Base-by-base conservation (phyloP, 2,888 invertebrate species). In the Meloe dianella region DNA sequence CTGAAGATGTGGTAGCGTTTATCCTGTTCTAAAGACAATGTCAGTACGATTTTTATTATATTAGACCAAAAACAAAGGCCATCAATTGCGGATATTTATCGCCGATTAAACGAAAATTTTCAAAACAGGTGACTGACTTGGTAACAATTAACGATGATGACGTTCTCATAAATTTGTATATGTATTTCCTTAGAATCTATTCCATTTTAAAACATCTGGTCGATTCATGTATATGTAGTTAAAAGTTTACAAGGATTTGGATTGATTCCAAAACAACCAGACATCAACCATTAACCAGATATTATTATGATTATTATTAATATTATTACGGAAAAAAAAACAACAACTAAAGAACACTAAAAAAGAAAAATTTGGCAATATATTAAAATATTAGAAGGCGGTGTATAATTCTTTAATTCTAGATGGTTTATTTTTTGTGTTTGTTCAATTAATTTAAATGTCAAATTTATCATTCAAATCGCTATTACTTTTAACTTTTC, bases 211-310 rank as follows among this genome's bases (percentile, higher is more conserved):
- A 54, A 54, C 54, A 54, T 54, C 54, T 54, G 54, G 54, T 14
- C 54, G 12, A 27, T 54, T 27, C 12, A 54, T 27, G 27, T 54
- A 27, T 54, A 51, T 54, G 24, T 54, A 54, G 27, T 2, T 24
- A 27, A 27, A 14, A 47, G 27, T 54, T 54, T 54, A 54, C 54
- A 54, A 54, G 38, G 56, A 14, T 60, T 38, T 60, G 63, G 57
- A 24, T 14, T 8, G 20, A 24, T 47, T 61, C 62, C 66, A 66
- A 63, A 41, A 61, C 57, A 57, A 61, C 22, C 65, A 65, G 57
- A 59, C 54, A 65, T 41, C 65, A 62, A 57, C 62, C 61, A 65
- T 63, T 66, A 66, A 54, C 54, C 24, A 54, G 54, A 54, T 54
- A 24, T 27, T 54, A 54, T 27, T 66, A 60, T 60, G 56, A 63